Conservation (phyloP, 2,113 vertebrate species). For the Pteruthius melanotis region DNA sequence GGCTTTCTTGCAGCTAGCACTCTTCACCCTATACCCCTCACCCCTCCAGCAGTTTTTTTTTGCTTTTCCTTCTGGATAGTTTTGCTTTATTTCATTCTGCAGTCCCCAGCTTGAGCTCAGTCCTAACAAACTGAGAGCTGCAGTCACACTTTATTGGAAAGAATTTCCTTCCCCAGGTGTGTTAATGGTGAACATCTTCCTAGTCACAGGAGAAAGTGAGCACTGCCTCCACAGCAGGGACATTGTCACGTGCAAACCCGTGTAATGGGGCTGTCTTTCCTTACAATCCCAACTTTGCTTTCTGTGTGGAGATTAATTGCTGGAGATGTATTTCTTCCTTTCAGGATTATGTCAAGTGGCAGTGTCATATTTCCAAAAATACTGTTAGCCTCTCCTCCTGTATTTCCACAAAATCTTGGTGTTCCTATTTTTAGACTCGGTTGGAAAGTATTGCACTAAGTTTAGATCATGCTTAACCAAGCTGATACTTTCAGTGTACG, state of each 20-base stretch:
- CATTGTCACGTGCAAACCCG: not conserved
- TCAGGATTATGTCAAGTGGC: not conserved
- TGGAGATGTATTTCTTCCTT: not conserved
- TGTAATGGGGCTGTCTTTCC: not conserved
- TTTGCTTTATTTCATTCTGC: not conserved
- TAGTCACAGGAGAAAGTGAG: not conserved
- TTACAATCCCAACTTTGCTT: not conserved
- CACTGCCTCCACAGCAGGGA: not conserved
- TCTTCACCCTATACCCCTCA: not conserved
- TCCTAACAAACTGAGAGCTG: not conserved
- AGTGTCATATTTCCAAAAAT: not conserved
- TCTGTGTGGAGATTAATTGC: not conserved
- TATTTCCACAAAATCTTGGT: not conserved
- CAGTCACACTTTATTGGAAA: not conserved
- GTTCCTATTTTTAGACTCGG: not conserved
- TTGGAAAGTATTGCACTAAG: slow-evolving; percentile 5
- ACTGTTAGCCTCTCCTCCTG: not conserved
- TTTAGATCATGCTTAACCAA: slow-evolving; percentile 20
- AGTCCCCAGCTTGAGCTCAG: not conserved
- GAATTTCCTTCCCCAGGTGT: not conserved
- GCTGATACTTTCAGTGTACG: not conserved
- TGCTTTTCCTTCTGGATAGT: not conserved
- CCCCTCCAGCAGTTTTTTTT: not conserved
- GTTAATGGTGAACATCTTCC: not conserved
- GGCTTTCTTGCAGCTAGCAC: not conserved